These are phyloP conservation scores for Onychomys arenicola DNA, from an alignment of 2,797 vertebrate genomes.

Conservation along the genomic window DNA sequence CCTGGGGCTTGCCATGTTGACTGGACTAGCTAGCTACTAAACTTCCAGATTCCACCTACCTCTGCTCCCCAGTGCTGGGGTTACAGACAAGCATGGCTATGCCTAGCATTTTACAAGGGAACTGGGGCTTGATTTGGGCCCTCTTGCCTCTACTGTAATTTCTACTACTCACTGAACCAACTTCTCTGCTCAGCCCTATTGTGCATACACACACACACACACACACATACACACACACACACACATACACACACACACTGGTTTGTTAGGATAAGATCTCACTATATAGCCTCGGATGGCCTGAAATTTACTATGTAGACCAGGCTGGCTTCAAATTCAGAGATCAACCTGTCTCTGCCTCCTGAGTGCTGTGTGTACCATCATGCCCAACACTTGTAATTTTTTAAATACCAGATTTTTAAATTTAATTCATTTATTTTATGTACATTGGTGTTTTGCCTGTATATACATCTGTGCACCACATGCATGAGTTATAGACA, in stretches of 20 bases:
- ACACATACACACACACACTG: background rate
- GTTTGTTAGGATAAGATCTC: background rate
- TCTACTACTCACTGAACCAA: background rate
- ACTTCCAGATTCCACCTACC: background rate
- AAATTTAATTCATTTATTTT: no score
- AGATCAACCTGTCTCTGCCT: no score
- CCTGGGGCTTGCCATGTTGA: background rate
- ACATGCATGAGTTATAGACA: background rate
- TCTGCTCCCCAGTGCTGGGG: background rate
- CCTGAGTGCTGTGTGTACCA: no score
- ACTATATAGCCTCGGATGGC: background rate
- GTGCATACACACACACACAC: background rate
- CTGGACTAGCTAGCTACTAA: background rate
- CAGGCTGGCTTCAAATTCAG: background rate
- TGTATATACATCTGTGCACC: background rate
- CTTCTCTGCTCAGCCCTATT: background rate
- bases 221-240: background rate
- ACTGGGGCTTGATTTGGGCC: background rate
- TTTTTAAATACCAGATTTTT: no score
- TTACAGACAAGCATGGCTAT: background rate
- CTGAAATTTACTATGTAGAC: background rate
- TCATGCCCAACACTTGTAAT: no score
- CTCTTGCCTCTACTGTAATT: background rate
- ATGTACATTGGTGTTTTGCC: no score
- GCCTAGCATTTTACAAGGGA: background rate